phyloP scores from a whole-genome alignment of 2,113 vertebrate genomes.

The Heloderma charlesbogerti region DNA sequence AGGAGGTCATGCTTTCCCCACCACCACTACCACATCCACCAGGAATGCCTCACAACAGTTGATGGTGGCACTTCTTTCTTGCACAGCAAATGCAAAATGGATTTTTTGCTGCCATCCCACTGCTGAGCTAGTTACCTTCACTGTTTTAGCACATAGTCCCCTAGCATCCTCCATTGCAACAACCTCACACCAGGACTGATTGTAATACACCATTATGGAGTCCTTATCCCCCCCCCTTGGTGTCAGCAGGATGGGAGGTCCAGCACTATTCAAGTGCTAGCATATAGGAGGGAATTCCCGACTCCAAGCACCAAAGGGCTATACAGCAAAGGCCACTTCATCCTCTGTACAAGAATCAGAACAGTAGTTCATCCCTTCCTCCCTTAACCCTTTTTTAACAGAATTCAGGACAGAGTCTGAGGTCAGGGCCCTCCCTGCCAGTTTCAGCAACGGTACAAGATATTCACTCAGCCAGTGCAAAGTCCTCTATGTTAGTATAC shows the following conservation, averaged over 20 bases:
- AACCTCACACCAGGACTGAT: background rate
- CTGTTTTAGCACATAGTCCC: background rate
- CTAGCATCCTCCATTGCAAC: background rate
- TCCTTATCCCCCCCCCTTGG: background rate
- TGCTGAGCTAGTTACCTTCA: background rate
- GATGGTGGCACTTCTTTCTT: conserved; percentile 17
- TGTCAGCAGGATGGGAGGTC: conserved; percentile 20
- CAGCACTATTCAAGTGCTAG: background rate
- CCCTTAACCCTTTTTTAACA: conserved; percentile 45
- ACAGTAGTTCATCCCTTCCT: conserved; percentile 45
- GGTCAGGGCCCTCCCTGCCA: conserved; percentile 53
- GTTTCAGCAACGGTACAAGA: conserved; percentile 34
- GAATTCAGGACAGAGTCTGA: conserved; percentile 60
- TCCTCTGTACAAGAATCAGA: conserved; percentile 40
- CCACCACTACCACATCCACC: background rate
- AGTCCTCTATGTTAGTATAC: conserved; percentile 90
- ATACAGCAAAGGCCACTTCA: conserved; percentile 64
- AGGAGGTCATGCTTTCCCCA: conserved; percentile 7
- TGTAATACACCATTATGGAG: background rate
- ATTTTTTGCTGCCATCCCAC: background rate
- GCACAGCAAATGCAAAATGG: background rate
- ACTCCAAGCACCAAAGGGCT: conserved; percentile 68
- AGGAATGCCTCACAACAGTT: background rate
- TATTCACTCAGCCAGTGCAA: background rate
- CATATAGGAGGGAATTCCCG: conserved; percentile 49